A percentile compares a stretch with the other conserved stretches of the same genome.
phyloP scores from a whole-genome alignment of 2,888 invertebrate species.

The Lapara coniferarum region DNA sequence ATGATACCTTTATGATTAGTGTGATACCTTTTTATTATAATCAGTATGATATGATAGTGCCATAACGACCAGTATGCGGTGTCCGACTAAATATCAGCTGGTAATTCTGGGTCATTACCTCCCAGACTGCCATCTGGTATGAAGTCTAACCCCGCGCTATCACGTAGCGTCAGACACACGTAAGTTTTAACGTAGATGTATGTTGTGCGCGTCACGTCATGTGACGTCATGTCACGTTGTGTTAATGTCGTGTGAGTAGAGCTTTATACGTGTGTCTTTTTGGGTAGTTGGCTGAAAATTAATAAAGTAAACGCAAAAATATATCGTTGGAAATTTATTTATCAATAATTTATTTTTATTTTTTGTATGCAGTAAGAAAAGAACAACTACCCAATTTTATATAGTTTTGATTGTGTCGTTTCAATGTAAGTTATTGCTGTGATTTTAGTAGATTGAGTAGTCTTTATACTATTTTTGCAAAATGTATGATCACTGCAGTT shows the following conservation, averaged over 20 bases:
- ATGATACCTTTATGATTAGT: conserved; percentile 1
- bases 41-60: conserved; percentile 1
- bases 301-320: no score
- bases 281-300: not conserved
- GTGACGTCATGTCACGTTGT: conserved; percentile 29
- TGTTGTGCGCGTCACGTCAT: conserved; percentile 37
- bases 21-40: not conserved
- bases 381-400: conserved; percentile 7
- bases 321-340: no score
- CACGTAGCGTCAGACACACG: conserved; percentile 59
- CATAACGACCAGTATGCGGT: conserved; percentile 37
- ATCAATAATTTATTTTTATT: no score
- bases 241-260: conserved; percentile 23
- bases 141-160: conserved; percentile 66
- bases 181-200: conserved; percentile 59
- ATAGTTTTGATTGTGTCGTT: conserved; percentile 31
- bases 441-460: no score
- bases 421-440: not conserved
- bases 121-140: conserved; percentile 96
- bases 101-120: conserved; percentile 94
- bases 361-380: not conserved
- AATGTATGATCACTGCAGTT: no score
- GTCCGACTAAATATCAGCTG: conserved; percentile 96
- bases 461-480: no score
- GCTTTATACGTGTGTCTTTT: conserved; percentile 52